These are phyloP conservation scores for Drepana arcuata DNA, from an alignment of 1,140 invertebrate genomes.

Conservation along the genomic window DNA sequence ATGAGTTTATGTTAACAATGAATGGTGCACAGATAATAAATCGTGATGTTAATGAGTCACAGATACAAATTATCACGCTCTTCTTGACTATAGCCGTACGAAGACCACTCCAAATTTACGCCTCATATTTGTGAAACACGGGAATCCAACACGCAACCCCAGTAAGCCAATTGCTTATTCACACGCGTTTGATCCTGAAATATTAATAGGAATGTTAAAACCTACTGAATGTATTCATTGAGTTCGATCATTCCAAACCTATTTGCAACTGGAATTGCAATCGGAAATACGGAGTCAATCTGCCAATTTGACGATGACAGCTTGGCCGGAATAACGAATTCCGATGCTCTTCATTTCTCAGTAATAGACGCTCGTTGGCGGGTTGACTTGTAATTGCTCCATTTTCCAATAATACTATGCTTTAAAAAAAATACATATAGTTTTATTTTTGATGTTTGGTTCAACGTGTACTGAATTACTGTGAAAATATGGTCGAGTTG, in stretches of 20 bases:
- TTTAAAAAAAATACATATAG: too few relatives aligned
- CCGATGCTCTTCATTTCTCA: constrained; percentile 11
- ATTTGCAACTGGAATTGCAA: constrained; percentile 33
- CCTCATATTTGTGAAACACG: neutral
- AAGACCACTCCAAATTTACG: neutral
- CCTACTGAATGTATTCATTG: neutral
- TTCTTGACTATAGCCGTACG: neutral
- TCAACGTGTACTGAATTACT: neutral
- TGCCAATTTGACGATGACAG: constrained; percentile 45
- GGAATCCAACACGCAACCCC: neutral
- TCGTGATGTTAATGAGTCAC: too few relatives aligned
- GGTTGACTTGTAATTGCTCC: neutral
- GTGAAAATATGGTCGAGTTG: neutral
- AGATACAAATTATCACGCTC: too few relatives aligned
- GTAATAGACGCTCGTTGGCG: neutral
- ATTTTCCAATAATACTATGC: too few relatives aligned
- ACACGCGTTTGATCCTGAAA: too few relatives aligned
- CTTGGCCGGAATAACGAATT: constrained; percentile 35
- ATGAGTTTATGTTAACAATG: too few relatives aligned
- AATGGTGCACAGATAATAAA: too few relatives aligned
- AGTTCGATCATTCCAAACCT: neutral
- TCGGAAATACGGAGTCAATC: constrained; percentile 58
- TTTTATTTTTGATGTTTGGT: neutral
- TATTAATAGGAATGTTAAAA: too few relatives aligned
- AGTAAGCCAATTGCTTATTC: neutral